Evolutionary conservation across 1,140 invertebrate genomes (phyloP).

Genomic region (Cotesia chilonis): DNA sequence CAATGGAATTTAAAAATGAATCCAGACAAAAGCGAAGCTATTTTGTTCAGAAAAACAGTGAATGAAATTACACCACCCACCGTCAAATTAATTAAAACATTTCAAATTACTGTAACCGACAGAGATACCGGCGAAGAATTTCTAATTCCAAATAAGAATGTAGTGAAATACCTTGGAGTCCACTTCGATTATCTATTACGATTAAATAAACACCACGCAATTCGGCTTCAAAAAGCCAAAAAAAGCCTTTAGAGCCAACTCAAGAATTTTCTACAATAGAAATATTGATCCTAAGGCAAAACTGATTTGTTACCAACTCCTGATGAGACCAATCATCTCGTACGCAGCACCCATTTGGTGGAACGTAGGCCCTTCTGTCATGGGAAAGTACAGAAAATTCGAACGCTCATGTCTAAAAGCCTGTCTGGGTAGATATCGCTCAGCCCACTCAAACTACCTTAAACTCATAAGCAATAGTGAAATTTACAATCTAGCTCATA

Average conservation of each 20-base stretch:
- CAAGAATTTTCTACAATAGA: constrained; percentile 9
- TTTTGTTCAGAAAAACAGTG: background rate
- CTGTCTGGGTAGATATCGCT: background rate
- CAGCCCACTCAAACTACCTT: background rate
- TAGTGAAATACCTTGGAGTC: too few relatives aligned
- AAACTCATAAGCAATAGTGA: background rate
- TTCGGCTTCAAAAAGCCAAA: background rate
- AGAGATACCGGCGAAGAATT: background rate
- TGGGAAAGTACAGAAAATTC: constrained; percentile 8
- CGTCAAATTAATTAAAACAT: background rate
- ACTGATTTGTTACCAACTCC: constrained; percentile 22
- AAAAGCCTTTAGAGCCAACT: constrained; percentile 16
- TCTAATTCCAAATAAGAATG: too few relatives aligned
- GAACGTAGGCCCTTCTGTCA: background rate
- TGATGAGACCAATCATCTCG: constrained; percentile 21
- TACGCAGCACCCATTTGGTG: constrained; percentile 27
- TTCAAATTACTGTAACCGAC: background rate
- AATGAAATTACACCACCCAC: background rate
- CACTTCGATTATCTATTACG: too few relatives aligned
- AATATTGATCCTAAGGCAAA: constrained; percentile 14
- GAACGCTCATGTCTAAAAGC: constrained; percentile 9
- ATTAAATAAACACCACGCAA: background rate
- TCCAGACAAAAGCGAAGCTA: background rate
- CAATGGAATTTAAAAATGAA: constrained; percentile 8
- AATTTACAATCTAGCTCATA: constrained; percentile 10